Percentiles rank a stretch among this genome's conserved stretches.
Conservation (phyloP, 2,888 invertebrate genomes). For the Ischnus inquisitorius region DNA sequence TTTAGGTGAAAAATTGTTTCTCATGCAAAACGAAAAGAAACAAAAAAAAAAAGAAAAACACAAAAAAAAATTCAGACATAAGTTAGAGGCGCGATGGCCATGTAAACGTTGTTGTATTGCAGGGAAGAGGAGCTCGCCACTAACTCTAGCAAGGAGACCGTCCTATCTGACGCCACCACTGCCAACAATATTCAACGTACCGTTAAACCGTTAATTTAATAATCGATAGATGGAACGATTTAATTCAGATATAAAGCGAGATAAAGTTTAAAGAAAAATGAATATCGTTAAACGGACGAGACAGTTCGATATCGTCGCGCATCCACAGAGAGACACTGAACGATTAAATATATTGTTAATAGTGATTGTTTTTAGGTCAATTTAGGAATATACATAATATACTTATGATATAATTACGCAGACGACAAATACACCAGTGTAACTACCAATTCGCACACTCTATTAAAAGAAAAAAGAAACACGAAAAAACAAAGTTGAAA, state of each 20-base stretch:
- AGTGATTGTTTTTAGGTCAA: constrained; percentile 48
- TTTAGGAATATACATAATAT: constrained; percentile 40
- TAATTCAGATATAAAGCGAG: constrained; percentile 12
- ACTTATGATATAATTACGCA: constrained; percentile 43
- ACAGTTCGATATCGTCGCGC: constrained; percentile 25
- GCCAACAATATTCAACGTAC: constrained; percentile 83
- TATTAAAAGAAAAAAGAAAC: constrained; percentile 7
- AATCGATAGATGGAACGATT: constrained; percentile 30
- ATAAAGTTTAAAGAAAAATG: constrained; percentile 16
- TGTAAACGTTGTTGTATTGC: constrained; percentile 83
- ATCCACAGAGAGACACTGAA: constrained; percentile 25
- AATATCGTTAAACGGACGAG: constrained; percentile 17
- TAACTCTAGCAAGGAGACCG: constrained; percentile 85
- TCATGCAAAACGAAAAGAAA: constrained; percentile 49
- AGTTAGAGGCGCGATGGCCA: constrained; percentile 76
- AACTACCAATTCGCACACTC: constrained; percentile 23
- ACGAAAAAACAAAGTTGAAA: background rate
- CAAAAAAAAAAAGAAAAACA: constrained; percentile 44
- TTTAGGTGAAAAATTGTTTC: constrained; percentile 13
- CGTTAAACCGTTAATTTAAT: constrained; percentile 78
- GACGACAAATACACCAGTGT: constrained; percentile 43
- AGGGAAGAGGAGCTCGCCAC: constrained; percentile 85
- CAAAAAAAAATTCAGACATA: too few relatives aligned
- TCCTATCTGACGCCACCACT: constrained; percentile 84
- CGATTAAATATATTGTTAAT: constrained; percentile 51